Conservation (phyloP, 92 coral and sea anemone genomes). For the Phenganax subtilis region DNA sequence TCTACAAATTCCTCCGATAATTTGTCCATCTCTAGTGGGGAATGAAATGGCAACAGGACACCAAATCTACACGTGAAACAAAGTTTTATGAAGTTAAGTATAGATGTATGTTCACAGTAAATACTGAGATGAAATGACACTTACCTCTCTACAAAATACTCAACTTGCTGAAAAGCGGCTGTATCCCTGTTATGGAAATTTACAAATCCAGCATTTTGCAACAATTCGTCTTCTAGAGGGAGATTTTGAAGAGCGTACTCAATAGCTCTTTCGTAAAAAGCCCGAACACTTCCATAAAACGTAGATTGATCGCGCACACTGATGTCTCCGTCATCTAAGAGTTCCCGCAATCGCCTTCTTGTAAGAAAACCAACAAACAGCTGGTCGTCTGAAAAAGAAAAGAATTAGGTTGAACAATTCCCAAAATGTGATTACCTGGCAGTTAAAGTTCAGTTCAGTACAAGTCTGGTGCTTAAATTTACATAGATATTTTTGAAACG, state of each 20-base stretch:
- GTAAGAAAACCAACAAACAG: constrained; percentile 46
- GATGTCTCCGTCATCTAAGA: constrained; percentile 37
- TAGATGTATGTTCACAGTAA: neutral
- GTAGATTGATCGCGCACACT: constrained; percentile 27
- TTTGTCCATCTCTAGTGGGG: constrained; percentile 37
- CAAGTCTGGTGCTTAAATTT: no score
- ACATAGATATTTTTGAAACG: no score
- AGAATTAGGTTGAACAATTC: no score
- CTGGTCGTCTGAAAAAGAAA: constrained; percentile 39
- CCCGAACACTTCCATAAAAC: constrained; percentile 46
- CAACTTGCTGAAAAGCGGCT: constrained; percentile 41
- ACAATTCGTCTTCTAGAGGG: constrained; percentile 46
- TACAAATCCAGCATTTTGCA: constrained; percentile 49
- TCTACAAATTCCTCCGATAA: constrained; percentile 38
- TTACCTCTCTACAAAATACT: constrained; percentile 38
- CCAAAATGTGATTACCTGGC: neutral
- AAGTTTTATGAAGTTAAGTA: neutral
- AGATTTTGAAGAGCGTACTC: constrained; percentile 52
- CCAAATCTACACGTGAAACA: constrained; percentile 19
- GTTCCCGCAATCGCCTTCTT: constrained; percentile 44
- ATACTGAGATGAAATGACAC: neutral
- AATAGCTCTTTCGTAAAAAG: constrained; percentile 39
- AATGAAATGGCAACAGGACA: constrained; percentile 41
- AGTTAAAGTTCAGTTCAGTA: no score
- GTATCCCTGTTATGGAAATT: constrained; percentile 42